Conservation (phyloP, 2,888 invertebrate species). For the Pandemis heparana region DNA sequence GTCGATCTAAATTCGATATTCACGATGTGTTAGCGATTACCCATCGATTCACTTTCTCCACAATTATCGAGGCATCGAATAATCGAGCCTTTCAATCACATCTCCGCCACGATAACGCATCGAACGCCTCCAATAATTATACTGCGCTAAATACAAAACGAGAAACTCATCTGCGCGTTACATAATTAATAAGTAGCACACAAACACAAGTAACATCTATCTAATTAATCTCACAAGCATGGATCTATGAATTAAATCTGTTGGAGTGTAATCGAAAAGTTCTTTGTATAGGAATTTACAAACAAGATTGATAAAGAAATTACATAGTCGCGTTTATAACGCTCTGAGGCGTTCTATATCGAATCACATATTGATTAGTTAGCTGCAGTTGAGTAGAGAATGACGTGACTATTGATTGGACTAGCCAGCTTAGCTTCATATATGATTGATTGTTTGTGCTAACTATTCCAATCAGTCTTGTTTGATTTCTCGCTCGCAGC, state of each 20-base stretch:
- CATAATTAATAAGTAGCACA: conserved; percentile 40
- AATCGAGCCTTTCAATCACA: conserved; percentile 58
- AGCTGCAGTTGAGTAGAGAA: background rate
- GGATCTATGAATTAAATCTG: conserved; percentile 33
- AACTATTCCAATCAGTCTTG: background rate
- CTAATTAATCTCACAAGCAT: conserved; percentile 40
- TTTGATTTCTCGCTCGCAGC: background rate
- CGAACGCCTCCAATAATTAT: conserved; percentile 40
- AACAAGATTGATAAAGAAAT: conserved; percentile 22
- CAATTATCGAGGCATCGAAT: conserved; percentile 47
- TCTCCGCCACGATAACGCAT: conserved; percentile 47
- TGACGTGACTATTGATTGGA: conserved; percentile 18
- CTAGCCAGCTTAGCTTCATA: background rate
- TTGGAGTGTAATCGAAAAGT: conserved; percentile 22
- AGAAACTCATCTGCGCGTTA: conserved; percentile 35
- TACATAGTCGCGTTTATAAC: conserved; percentile 12
- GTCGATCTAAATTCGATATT: conserved; percentile 47
- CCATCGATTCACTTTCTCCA: conserved; percentile 66
- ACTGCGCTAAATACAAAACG: conserved; percentile 27
- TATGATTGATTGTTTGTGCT: conserved; percentile 13
- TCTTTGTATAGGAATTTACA: conserved; percentile 13
- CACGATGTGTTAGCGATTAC: conserved; percentile 51
- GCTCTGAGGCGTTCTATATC: background rate
- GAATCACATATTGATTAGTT: background rate
- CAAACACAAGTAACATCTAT: conserved; percentile 28